phyloP scores from a whole-genome alignment of 1,140 invertebrate species.

The Neotoxoptera formosana region DNA sequence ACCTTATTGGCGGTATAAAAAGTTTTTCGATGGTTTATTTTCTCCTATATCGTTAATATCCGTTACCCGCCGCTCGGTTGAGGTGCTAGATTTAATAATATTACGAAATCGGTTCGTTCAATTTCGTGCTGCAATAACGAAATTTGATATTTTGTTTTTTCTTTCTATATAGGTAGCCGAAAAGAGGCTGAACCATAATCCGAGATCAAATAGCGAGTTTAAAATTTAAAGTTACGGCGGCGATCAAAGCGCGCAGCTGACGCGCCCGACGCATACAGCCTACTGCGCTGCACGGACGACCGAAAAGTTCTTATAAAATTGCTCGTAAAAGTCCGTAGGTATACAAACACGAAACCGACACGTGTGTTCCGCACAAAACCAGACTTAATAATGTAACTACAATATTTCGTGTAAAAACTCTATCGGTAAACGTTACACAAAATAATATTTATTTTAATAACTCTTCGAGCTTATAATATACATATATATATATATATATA shows the following conservation, averaged over 20 bases:
- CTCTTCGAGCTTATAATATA: too few species aligned
- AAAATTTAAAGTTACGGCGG: conserved; percentile 9
- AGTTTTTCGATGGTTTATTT: background rate
- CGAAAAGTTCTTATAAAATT: background rate
- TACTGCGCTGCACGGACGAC: background rate
- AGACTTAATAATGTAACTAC: background rate
- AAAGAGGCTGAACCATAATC: background rate
- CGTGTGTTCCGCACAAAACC: too few species aligned
- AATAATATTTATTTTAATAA: background rate
- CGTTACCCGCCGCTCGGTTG: background rate
- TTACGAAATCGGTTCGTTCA: background rate
- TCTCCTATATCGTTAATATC: background rate
- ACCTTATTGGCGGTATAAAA: background rate
- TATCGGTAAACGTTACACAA: background rate
- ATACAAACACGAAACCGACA: background rate
- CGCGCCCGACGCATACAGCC: background rate
- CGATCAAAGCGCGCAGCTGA: background rate
- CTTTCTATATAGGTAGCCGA: too few species aligned
- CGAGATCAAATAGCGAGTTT: conserved; percentile 19
- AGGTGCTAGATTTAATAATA: background rate
- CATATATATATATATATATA: too few species aligned
- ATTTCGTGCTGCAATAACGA: background rate
- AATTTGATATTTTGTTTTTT: background rate
- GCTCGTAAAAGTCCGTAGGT: background rate
- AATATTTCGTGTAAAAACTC: background rate